These are phyloP conservation scores for Bombus soroeensis DNA, from an alignment of 1,140 invertebrate species.

Conservation along the genomic window DNA sequence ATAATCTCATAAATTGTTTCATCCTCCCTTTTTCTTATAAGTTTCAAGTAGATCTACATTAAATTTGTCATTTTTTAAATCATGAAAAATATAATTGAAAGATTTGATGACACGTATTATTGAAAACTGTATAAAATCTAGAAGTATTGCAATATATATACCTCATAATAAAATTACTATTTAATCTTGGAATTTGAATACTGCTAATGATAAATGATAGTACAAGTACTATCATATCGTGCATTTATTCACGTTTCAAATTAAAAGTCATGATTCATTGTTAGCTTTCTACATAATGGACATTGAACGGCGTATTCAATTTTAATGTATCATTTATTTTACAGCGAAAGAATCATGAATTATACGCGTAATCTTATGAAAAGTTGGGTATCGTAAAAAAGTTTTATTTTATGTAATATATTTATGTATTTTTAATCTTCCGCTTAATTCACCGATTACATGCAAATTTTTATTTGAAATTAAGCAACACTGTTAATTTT, in stretches of 20 bases:
- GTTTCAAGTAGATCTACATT: too few relatives aligned
- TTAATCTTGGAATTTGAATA: too few relatives aligned
- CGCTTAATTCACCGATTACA: background rate
- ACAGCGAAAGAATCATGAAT: conserved; percentile 54
- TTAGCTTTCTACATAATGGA: background rate
- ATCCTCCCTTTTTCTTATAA: background rate
- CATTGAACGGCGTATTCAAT: background rate
- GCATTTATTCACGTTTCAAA: background rate
- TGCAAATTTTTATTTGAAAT: background rate
- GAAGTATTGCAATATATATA: too few relatives aligned
- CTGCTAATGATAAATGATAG: background rate
- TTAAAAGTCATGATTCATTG: background rate
- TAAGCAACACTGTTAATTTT: background rate
- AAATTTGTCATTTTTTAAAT: too few relatives aligned
- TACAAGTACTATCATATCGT: background rate
- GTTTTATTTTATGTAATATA: background rate
- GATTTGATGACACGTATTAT: too few relatives aligned
- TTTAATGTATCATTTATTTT: conserved; percentile 12
- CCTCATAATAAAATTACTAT: too few relatives aligned
- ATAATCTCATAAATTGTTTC: background rate
- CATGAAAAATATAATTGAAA: too few relatives aligned
- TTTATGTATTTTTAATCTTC: background rate
- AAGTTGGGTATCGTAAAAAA: conserved; percentile 53
- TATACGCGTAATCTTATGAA: conserved; percentile 41
- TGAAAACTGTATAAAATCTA: too few relatives aligned